Percentiles rank a stretch among this genome's conserved stretches.
These are phyloP conservation scores for Temnothorax ravouxi DNA, from an alignment of 2,888 invertebrate genomes.

Conservation along the genomic window DNA sequence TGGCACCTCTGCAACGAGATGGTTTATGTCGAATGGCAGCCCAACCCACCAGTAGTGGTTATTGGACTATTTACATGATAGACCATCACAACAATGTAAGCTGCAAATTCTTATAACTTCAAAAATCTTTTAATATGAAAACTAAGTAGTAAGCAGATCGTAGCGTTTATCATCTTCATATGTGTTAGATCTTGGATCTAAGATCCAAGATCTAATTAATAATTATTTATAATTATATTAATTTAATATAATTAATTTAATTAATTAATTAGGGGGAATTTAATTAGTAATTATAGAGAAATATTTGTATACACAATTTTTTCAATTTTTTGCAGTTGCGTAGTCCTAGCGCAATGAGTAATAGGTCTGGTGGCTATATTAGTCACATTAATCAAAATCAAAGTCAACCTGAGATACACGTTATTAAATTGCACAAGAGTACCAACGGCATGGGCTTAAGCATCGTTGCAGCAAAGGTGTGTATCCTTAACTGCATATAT, in stretches of 20 bases:
- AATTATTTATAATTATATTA: too few relatives aligned
- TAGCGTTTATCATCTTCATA: background rate
- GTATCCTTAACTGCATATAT: conserved; percentile 52
- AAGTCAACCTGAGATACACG: conserved; percentile 92
- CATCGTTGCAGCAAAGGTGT: conserved; percentile 98
- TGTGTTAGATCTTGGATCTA: background rate
- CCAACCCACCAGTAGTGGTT: conserved; percentile 96
- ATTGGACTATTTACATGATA: conserved; percentile 98
- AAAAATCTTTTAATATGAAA: background rate
- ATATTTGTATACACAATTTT: background rate
- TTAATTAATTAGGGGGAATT: too few relatives aligned
- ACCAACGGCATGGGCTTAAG: conserved; percentile 99
- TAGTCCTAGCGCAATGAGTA: conserved; percentile 90
- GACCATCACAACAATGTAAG: conserved; percentile 88
- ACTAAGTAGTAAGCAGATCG: background rate
- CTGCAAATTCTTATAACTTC: background rate
- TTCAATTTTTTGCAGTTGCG: conserved; percentile 86
- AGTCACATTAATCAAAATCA: conserved; percentile 81
- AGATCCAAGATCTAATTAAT: background rate
- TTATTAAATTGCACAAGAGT: conserved; percentile 96
- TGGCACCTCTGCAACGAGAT: conserved; percentile 93
- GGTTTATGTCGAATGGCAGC: conserved; percentile 96
- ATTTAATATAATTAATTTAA: too few relatives aligned
- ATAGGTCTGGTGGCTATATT: conserved; percentile 87
- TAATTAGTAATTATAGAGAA: conserved; percentile 1